Evolutionary conservation across 2,797 vertebrate genomes (phyloP).

Genomic region (Pampus argenteus): DNA sequence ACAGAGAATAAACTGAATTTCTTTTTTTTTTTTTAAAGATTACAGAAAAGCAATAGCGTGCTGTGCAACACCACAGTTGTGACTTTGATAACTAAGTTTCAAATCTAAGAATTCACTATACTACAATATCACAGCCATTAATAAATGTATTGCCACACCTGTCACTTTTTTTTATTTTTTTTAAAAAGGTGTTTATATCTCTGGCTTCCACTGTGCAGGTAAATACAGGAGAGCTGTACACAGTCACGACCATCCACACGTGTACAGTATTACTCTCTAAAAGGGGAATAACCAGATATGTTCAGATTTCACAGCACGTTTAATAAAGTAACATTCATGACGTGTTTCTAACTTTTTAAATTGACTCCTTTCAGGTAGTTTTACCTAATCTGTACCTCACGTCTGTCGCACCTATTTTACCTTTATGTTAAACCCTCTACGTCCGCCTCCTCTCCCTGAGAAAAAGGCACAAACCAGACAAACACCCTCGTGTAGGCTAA

Average conservation of each 20-base stretch:
- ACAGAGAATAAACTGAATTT: slow-evolving; percentile 17
- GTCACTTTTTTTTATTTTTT: no score
- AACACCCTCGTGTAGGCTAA: background rate
- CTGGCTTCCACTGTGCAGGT: background rate
- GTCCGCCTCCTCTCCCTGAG: background rate
- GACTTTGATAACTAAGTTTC: slow-evolving; percentile 52
- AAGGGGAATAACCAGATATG: background rate
- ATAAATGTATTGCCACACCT: slow-evolving; percentile 6
- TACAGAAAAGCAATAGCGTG: slow-evolving; percentile 47
- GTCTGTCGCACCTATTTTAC: background rate
- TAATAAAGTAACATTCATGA: background rate
- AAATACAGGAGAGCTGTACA: background rate
- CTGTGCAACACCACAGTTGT: slow-evolving; percentile 18
- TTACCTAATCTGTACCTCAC: background rate
- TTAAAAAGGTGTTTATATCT: background rate
- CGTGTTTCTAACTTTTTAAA: background rate
- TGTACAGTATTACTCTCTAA: background rate
- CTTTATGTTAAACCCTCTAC: background rate
- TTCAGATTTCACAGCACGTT: background rate
- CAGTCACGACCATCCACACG: background rate
- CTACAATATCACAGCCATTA: slow-evolving; percentile 19
- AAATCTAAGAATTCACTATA: slow-evolving; percentile 38
- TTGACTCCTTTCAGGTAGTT: background rate
- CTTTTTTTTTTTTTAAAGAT: slow-evolving; percentile 49
- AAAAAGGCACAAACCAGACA: background rate